Percentiles rank a stretch among this genome's conserved stretches.
Conservation (phyloP, 2,797 vertebrate genomes). For the Naso thynnoides region DNA sequence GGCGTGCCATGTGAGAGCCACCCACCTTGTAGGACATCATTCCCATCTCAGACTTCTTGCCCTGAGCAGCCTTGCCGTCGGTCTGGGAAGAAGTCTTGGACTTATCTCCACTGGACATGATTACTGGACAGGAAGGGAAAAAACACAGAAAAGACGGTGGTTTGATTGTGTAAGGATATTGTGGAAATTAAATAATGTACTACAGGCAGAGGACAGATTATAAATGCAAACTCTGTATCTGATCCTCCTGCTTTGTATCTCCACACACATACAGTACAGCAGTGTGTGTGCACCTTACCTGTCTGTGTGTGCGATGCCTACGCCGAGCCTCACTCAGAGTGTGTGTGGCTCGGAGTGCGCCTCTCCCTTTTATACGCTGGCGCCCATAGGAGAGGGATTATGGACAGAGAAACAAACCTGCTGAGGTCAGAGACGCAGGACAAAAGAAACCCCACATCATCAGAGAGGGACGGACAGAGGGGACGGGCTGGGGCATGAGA, state of each 20-base stretch:
- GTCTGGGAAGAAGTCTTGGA: slow-evolving; percentile 86
- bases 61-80: slow-evolving; percentile 84
- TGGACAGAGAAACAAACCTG: slow-evolving; percentile 80
- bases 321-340: slow-evolving; percentile 82
- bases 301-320: slow-evolving; percentile 78
- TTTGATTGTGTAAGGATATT: background rate
- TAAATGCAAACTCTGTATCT: background rate
- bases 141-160: slow-evolving; percentile 7
- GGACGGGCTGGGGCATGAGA: slow-evolving; percentile 32
- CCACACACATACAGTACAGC: slow-evolving; percentile 3
- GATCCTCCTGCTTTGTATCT: slow-evolving; percentile 8
- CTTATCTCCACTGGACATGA: slow-evolving; percentile 88
- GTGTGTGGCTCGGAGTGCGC: slow-evolving; percentile 71
- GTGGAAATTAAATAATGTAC: background rate
- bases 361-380: slow-evolving; percentile 86
- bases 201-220: background rate
- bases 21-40: slow-evolving; percentile 86
- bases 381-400: slow-evolving; percentile 84
- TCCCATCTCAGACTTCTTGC: slow-evolving; percentile 86
- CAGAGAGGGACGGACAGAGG: slow-evolving; percentile 69
- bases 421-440: slow-evolving; percentile 80
- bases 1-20: slow-evolving; percentile 6
- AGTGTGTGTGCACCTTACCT: slow-evolving; percentile 75
- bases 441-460: slow-evolving; percentile 86
- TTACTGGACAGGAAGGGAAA: slow-evolving; percentile 66